These are phyloP conservation scores for Noctilio leporinus DNA, from an alignment of 2,113 vertebrate genomes.

Conservation along the genomic window DNA sequence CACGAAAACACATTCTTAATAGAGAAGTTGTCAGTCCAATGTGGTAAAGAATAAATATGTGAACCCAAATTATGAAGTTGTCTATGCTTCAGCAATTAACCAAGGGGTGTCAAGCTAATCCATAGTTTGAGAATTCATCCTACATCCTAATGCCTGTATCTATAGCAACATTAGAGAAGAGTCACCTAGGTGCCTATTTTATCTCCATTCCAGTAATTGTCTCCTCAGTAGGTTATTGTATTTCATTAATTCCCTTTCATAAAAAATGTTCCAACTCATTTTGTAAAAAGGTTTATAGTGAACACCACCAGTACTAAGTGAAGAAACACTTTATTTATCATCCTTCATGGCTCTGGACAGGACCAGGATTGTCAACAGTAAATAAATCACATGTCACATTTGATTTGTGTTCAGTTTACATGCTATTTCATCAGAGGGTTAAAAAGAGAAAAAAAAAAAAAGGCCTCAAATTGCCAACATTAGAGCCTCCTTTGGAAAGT, in stretches of 20 bases:
- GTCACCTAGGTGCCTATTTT: not conserved
- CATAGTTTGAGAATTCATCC: not conserved
- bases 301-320: not conserved
- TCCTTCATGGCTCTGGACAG: not conserved
- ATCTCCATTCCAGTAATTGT: not conserved
- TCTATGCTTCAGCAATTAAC: not conserved
- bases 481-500: not conserved
- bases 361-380: not conserved
- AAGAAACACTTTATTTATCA: constrained; percentile 21
- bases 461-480: not conserved
- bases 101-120: not conserved
- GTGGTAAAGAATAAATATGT: not conserved
- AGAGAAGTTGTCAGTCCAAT: not conserved
- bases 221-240: not conserved
- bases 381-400: constrained; percentile 28
- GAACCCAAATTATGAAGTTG: not conserved
- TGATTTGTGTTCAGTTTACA: constrained; percentile 17
- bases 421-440: constrained; percentile 31
- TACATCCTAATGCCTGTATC: not conserved
- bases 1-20: not conserved
- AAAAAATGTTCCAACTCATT: constrained; percentile 32
- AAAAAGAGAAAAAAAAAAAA: not conserved
- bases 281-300: constrained; percentile 18
- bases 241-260: not conserved
- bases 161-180: not conserved